Conservation (phyloP, 2,797 vertebrate genomes). For the Hemibagrus guttatus region DNA sequence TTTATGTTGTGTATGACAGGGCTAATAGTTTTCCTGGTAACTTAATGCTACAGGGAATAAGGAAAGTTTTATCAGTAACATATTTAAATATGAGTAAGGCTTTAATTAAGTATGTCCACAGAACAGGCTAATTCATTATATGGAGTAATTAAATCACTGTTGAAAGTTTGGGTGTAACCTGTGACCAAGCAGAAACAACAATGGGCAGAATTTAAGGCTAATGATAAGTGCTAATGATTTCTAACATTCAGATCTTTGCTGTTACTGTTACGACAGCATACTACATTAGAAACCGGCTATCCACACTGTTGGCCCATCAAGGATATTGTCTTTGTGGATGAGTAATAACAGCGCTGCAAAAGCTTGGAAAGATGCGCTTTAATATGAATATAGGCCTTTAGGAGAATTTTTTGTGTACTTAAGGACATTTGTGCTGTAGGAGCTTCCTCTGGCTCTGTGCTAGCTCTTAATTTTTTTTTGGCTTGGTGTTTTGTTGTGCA, state of each 20-base stretch:
- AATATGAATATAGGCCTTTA: slow-evolving; percentile 1
- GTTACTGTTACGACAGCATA: background rate
- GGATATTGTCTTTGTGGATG: background rate
- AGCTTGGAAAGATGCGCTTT: background rate
- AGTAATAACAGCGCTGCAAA: background rate
- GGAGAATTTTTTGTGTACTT: background rate
- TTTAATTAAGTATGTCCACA: background rate
- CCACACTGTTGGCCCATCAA: no score
- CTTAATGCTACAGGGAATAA: background rate
- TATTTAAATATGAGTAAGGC: background rate
- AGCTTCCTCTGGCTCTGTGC: background rate
- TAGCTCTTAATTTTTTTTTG: slow-evolving; percentile 11
- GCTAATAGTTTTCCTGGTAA: background rate
- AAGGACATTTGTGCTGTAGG: background rate
- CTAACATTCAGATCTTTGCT: no score
- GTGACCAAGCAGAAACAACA: background rate
- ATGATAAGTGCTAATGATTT: background rate
- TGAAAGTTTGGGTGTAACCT: background rate
- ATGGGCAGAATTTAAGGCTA: background rate
- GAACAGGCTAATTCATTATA: background rate
- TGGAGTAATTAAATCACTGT: background rate
- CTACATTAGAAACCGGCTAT: background rate
- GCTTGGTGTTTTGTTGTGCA: slow-evolving; percentile 7
- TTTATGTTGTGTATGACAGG: background rate
- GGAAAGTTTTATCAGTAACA: background rate